Evolutionary conservation across 2,888 invertebrate species (phyloP).

Genomic region (Drosophila rubida): DNA sequence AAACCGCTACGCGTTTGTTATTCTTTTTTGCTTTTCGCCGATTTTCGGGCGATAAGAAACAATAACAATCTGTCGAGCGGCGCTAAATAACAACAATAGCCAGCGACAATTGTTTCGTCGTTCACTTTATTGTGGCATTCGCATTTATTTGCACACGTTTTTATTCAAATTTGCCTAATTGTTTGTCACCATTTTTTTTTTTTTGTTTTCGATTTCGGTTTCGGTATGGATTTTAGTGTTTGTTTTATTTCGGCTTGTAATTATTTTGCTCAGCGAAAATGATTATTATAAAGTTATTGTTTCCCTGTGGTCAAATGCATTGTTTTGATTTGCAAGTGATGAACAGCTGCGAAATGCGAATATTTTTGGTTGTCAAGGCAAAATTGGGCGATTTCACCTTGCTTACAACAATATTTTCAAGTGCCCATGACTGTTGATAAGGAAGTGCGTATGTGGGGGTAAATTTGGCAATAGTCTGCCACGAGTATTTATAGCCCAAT

Average conservation of each 20-base stretch:
- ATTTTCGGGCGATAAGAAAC: slow-evolving; percentile 22
- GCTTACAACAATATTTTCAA: slow-evolving; percentile 20
- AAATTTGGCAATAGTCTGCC: slow-evolving; percentile 6
- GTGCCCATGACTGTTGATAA: slow-evolving; percentile 17
- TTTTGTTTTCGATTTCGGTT: slow-evolving; percentile 16
- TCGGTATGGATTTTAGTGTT: neutral
- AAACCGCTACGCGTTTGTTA: slow-evolving; percentile 16
- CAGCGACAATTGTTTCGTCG: slow-evolving; percentile 23
- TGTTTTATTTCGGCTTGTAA: slow-evolving; percentile 41
- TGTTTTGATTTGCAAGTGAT: slow-evolving; percentile 18
- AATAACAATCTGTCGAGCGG: slow-evolving; percentile 23
- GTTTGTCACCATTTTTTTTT: slow-evolving; percentile 30
- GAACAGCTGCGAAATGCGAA: slow-evolving; percentile 47
- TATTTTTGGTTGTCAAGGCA: slow-evolving; percentile 55
- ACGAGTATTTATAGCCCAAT: neutral
- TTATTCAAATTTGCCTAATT: slow-evolving; percentile 39
- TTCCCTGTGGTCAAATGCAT: slow-evolving; percentile 9
- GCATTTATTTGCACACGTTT: slow-evolving; percentile 38
- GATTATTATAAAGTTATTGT: slow-evolving; percentile 32
- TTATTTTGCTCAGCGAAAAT: slow-evolving; percentile 40
- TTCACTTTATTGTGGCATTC: slow-evolving; percentile 31
- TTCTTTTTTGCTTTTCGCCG: slow-evolving; percentile 1
- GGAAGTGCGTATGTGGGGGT: slow-evolving; percentile 9
- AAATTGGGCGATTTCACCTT: slow-evolving; percentile 31
- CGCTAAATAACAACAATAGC: slow-evolving; percentile 17